phyloP scores from a whole-genome alignment of 2,888 invertebrate genomes.

The Coleophora flavipennella region DNA sequence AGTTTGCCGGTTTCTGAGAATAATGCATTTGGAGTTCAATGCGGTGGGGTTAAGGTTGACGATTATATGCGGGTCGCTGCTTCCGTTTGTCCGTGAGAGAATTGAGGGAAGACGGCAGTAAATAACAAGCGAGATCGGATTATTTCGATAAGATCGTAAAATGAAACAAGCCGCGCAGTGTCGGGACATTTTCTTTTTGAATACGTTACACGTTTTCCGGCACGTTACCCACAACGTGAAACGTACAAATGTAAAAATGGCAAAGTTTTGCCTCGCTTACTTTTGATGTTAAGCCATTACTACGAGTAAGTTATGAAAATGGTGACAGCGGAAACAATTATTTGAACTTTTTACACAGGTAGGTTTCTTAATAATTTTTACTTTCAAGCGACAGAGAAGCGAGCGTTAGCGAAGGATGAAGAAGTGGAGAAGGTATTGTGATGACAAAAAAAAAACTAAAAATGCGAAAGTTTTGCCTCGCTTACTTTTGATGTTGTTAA shows the following conservation, averaged over 20 bases:
- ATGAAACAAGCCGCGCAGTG: conserved; percentile 65
- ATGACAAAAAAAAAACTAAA: no score
- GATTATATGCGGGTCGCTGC: conserved; percentile 32
- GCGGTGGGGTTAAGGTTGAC: conserved; percentile 39
- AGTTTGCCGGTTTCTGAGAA: conserved; percentile 30
- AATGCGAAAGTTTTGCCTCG: conserved; percentile 38
- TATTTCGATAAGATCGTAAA: conserved; percentile 73
- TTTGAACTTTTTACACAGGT: no score
- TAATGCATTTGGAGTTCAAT: conserved; percentile 40
- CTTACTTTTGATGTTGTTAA: conserved; percentile 9
- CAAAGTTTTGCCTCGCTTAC: conserved; percentile 32
- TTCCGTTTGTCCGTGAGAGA: conserved; percentile 38
- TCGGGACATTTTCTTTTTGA: conserved; percentile 57
- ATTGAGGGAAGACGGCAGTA: conserved; percentile 63
- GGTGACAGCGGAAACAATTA: no score
- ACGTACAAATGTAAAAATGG: conserved; percentile 37
- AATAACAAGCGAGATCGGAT: conserved; percentile 70
- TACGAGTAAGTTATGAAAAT: no score
- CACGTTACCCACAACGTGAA: conserved; percentile 29
- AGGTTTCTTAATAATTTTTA: no score
- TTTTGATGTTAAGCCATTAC: no score
- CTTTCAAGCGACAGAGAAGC: no score
- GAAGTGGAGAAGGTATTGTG: no score
- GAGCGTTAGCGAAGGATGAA: no score
- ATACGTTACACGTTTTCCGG: conserved; percentile 48